Conservation (phyloP, 2,888 invertebrate genomes). For the Eretmocerus hayati region DNA sequence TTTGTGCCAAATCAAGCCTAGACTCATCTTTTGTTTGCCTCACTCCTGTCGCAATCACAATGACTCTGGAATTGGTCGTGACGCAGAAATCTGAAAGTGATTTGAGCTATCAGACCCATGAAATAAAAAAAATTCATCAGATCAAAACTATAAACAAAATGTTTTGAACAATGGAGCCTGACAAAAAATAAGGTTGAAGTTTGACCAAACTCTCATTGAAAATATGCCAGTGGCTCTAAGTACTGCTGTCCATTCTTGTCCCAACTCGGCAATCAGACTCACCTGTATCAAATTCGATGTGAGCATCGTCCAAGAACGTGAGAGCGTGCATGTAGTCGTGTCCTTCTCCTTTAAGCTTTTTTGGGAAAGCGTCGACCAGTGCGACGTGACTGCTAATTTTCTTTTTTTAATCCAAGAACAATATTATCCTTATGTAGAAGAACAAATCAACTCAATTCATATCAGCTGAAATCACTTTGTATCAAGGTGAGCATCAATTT, state of each 20-base stretch:
- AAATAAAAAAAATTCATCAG: not conserved
- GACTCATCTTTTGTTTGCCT: slow-evolving; percentile 51
- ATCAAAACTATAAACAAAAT: no score
- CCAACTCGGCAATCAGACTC: no score
- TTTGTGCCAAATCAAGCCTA: slow-evolving; percentile 49
- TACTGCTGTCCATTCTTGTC: no score
- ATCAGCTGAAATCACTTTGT: no score
- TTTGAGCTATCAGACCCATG: not conserved
- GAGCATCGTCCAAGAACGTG: slow-evolving; percentile 52
- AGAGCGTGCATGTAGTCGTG: slow-evolving; percentile 58
- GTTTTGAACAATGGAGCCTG: no score
- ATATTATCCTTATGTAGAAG: no score
- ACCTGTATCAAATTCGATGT: slow-evolving; percentile 54
- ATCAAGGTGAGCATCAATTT: no score
- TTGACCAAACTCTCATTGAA: no score
- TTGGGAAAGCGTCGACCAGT: slow-evolving; percentile 55
- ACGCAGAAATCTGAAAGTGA: slow-evolving; percentile 48
- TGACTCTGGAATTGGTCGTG: slow-evolving; percentile 49
- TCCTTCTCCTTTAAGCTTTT: slow-evolving; percentile 58
- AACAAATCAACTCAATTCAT: no score
- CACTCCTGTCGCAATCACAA: slow-evolving; percentile 54
- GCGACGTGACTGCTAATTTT: slow-evolving; percentile 54
- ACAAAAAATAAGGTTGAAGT: no score
- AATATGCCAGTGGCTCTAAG: no score
- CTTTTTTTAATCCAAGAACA: slow-evolving; percentile 42